A percentile compares a stretch with the other conserved stretches of the same genome.
Conservation (phyloP, 1,140 invertebrate species). For the Chlorops oryzae region DNA sequence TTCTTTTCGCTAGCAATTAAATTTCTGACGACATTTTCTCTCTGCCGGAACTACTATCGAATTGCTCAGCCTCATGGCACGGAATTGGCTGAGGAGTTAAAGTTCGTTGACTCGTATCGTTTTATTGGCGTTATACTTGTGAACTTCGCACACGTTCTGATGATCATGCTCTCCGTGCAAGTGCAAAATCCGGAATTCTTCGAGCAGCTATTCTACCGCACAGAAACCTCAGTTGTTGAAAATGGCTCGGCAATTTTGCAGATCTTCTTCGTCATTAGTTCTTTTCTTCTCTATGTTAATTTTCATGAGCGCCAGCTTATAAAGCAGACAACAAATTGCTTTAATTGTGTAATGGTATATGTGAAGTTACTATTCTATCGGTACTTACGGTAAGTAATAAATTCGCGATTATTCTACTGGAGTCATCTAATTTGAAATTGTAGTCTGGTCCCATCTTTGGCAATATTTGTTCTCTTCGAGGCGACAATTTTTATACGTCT, state of each 20-base stretch:
- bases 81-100: constrained; percentile 19
- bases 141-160: constrained; percentile 27
- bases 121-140: constrained; percentile 26
- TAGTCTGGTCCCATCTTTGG: constrained; percentile 51
- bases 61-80: constrained; percentile 17
- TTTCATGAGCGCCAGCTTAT: constrained; percentile 39
- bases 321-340: neutral
- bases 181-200: constrained; percentile 31
- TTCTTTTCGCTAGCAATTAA: no score
- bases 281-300: constrained; percentile 51
- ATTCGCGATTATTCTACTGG: constrained; percentile 1
- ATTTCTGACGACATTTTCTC: constrained; percentile 24
- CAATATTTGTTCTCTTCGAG: constrained; percentile 50
- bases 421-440: constrained; percentile 2
- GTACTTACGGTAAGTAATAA: constrained; percentile 47
- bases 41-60: constrained; percentile 34
- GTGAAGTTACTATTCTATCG: constrained; percentile 44
- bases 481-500: constrained; percentile 44
- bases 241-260: constrained; percentile 51
- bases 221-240: constrained; percentile 42
- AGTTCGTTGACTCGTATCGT: constrained; percentile 32
- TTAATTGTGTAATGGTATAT: constrained; percentile 21
- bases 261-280: constrained; percentile 53
- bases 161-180: constrained; percentile 28
- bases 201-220: constrained; percentile 26